Evolutionary conservation across 2,113 vertebrate genomes (phyloP).

Genomic region (Xiphorhynchus elegans): DNA sequence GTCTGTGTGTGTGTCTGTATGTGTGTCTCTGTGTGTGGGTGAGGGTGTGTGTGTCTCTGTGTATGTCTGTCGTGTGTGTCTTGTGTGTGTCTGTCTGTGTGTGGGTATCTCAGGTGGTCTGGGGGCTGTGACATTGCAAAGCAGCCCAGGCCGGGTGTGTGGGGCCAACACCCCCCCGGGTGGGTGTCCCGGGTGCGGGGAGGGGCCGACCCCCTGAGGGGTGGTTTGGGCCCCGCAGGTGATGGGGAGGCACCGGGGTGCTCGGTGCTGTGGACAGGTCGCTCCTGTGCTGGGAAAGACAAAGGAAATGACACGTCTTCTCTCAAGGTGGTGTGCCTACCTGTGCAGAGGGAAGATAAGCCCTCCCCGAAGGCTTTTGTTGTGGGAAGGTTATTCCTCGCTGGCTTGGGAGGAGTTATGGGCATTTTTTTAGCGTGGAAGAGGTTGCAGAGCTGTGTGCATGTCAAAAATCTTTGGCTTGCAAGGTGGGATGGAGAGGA

Average conservation of each 20-base stretch:
- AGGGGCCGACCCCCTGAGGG: fast-evolving
- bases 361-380: not conserved
- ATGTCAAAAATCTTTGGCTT: not conserved
- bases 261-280: not conserved
- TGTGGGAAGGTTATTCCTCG: not conserved
- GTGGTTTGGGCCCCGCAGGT: not conserved
- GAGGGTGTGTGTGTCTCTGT: too few species aligned
- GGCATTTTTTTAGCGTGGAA: not conserved
- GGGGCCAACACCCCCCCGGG: too few species aligned
- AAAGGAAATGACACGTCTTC: not conserved
- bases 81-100: too few species aligned
- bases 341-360: not conserved
- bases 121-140: too few species aligned
- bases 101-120: too few species aligned
- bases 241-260: not conserved
- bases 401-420: not conserved
- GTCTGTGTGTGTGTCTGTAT: too few species aligned
- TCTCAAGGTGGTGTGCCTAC: not conserved
- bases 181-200: too few species aligned
- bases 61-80: too few species aligned
- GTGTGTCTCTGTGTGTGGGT: too few species aligned
- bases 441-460: not conserved
- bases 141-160: too few species aligned
- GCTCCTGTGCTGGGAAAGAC: not conserved
- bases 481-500: not conserved